Percentiles rank a stretch among this genome's conserved stretches.
Evolutionary conservation across 2,113 vertebrate genomes (phyloP).

Genomic region (Nannospalax galili): DNA sequence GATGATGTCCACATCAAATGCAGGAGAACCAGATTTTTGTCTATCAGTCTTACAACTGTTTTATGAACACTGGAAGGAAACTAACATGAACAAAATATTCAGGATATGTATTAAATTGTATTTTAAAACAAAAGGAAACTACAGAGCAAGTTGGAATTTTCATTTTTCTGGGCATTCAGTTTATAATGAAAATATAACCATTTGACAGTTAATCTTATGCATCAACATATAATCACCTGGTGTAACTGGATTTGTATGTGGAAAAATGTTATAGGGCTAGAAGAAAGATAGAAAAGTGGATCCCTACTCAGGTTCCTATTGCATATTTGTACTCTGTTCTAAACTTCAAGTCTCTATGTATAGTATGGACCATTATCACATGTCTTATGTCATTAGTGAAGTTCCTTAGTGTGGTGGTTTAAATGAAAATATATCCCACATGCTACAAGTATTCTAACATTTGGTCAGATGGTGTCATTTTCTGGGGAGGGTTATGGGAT

Average conservation of each 20-base stretch:
- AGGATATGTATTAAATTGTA: too few species aligned
- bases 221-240: not conserved
- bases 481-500: too few species aligned
- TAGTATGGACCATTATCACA: not conserved
- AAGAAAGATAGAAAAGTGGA: not conserved
- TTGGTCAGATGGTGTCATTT: too few species aligned
- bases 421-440: too few species aligned
- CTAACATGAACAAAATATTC: too few species aligned
- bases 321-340: not conserved
- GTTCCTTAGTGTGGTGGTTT: not conserved
- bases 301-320: not conserved
- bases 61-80: not conserved
- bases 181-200: too few species aligned
- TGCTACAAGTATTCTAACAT: too few species aligned
- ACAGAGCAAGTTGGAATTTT: too few species aligned
- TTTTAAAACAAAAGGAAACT: too few species aligned
- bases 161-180: too few species aligned
- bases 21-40: too few species aligned
- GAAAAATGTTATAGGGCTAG: not conserved
- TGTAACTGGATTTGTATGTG: not conserved
- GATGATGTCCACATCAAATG: not conserved
- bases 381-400: not conserved
- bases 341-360: not conserved
- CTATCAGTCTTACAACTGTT: not conserved
- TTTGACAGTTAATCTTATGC: too few species aligned